These are phyloP conservation scores for Troides helena DNA, from an alignment of 2,888 invertebrate genomes.

Conservation along the genomic window DNA sequence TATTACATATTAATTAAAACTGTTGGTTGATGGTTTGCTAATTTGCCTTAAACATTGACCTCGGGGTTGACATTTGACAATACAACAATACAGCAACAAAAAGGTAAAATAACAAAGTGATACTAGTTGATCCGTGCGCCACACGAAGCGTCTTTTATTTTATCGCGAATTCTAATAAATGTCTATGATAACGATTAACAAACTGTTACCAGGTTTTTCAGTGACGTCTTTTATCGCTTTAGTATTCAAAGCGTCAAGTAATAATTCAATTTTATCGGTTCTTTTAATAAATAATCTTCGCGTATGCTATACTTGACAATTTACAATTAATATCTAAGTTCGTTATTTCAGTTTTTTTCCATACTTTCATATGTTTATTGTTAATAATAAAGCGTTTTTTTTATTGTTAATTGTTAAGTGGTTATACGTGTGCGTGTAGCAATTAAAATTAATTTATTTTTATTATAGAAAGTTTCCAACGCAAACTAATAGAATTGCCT, in stretches of 20 bases:
- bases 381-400: background rate
- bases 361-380: background rate
- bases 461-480: too few species aligned
- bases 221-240: slow-evolving; percentile 48
- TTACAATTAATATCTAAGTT: background rate
- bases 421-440: too few species aligned
- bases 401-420: background rate
- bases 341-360: background rate
- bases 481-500: too few species aligned
- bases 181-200: slow-evolving; percentile 62
- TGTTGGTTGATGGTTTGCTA: too few species aligned
- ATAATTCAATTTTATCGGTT: slow-evolving; percentile 12
- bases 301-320: slow-evolving; percentile 6
- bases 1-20: too few species aligned
- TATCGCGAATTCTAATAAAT: slow-evolving; percentile 63
- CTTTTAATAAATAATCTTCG: slow-evolving; percentile 17
- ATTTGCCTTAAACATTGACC: too few species aligned
- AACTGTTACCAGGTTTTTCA: slow-evolving; percentile 52
- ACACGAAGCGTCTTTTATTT: slow-evolving; percentile 60
- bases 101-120: background rate
- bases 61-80: background rate
- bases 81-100: background rate
- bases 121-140: slow-evolving; percentile 47
- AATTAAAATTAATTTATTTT: too few species aligned
- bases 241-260: slow-evolving; percentile 24